Conservation (phyloP, 2,797 vertebrate genomes). For the Tolypeutes matacus region DNA sequence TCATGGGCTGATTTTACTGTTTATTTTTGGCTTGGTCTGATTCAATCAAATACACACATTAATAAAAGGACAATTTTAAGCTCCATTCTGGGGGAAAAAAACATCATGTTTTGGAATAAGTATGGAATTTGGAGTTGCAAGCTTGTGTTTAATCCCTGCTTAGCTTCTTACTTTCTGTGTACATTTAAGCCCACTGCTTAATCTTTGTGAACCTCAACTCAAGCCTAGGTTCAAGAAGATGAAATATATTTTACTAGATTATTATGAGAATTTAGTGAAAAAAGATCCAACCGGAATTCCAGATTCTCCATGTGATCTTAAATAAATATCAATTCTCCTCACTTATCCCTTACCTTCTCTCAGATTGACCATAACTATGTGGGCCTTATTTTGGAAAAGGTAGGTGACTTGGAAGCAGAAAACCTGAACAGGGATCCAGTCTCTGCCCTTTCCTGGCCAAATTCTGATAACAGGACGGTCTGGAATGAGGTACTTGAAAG, state of each 20-base stretch:
- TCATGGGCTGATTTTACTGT: constrained; percentile 60
- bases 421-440: neutral
- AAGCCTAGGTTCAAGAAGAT: neutral
- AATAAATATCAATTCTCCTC: neutral
- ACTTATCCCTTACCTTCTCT: neutral
- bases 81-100: constrained; percentile 26
- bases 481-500: neutral
- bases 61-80: constrained; percentile 63
- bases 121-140: neutral
- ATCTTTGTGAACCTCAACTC: neutral
- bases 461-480: neutral
- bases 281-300: neutral
- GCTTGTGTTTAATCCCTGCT: too few species aligned
- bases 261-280: neutral
- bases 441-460: neutral
- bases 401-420: neutral
- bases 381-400: neutral
- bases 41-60: neutral
- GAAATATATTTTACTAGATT: neutral
- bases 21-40: constrained; percentile 64
- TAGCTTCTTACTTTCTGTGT: neutral
- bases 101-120: neutral
- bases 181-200: neutral
- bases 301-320: neutral
- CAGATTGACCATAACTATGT: neutral